phyloP scores from a whole-genome alignment of 2,888 invertebrate genomes.

The Yponomeuta sedellus region DNA sequence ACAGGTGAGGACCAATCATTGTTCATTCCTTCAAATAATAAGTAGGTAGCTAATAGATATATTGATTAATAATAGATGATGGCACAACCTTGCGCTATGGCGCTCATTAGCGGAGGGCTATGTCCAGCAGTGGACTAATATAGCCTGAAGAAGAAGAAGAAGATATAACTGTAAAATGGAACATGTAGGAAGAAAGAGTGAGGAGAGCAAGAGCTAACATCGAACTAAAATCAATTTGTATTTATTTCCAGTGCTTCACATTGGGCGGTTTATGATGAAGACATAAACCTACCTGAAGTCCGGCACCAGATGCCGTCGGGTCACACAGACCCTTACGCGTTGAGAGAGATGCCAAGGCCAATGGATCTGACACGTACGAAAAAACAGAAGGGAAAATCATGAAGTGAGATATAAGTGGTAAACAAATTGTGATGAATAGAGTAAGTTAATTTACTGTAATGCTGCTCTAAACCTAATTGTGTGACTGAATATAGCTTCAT shows the following conservation, averaged over 20 bases:
- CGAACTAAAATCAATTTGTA: background rate
- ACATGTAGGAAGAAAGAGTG: too few relatives aligned
- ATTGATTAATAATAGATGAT: too few relatives aligned
- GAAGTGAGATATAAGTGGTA: slow-evolving; percentile 14
- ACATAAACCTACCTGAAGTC: slow-evolving; percentile 43
- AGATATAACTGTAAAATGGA: background rate
- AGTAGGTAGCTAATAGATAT: too few relatives aligned
- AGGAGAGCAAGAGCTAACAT: background rate
- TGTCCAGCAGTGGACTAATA: too few relatives aligned
- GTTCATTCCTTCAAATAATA: too few relatives aligned
- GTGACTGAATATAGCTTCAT: background rate
- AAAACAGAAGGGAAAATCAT: slow-evolving; percentile 38
- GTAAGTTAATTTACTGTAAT: background rate
- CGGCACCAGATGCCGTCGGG: slow-evolving; percentile 54
- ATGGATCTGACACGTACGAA: slow-evolving; percentile 43
- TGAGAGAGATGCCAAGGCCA: slow-evolving; percentile 62
- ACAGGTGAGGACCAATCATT: slow-evolving; percentile 44
- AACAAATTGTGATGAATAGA: background rate
- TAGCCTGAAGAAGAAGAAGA: too few relatives aligned
- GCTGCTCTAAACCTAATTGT: background rate
- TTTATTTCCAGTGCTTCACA: slow-evolving; percentile 54
- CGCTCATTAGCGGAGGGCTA: too few relatives aligned
- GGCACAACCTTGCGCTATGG: too few relatives aligned
- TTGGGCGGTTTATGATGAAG: slow-evolving; percentile 69
- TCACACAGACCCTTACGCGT: slow-evolving; percentile 56